phyloP scores from a whole-genome alignment of 2,888 invertebrate species.

The Cephus sareptanus region DNA sequence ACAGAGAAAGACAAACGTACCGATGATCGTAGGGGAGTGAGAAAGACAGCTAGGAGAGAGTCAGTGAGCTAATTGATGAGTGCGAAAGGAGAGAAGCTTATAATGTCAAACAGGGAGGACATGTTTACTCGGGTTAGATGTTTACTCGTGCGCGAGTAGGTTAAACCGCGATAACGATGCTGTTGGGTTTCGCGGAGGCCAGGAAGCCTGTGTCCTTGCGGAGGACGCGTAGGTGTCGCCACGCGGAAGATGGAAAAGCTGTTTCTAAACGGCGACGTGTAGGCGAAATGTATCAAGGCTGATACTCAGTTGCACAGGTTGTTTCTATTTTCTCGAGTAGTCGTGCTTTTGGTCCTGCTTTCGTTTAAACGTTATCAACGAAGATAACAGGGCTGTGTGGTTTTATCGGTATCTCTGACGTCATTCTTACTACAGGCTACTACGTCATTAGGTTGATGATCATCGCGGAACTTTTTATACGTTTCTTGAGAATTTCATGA shows the following conservation, averaged over 20 bases:
- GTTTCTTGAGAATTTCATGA: neutral
- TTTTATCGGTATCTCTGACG: neutral
- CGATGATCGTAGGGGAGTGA: neutral
- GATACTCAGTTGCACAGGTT: conserved; percentile 6
- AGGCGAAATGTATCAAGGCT: conserved; percentile 61
- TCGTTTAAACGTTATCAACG: neutral
- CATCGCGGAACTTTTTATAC: neutral
- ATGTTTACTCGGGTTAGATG: neutral
- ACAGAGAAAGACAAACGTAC: neutral
- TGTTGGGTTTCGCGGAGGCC: conserved; percentile 21
- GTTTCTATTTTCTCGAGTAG: neutral
- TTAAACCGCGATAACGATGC: conserved; percentile 29
- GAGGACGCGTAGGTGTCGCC: conserved; percentile 56
- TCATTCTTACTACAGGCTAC: neutral
- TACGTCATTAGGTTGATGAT: neutral
- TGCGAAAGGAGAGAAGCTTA: neutral
- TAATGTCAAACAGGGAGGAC: neutral
- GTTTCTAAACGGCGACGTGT: conserved; percentile 44
- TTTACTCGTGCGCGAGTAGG: conserved; percentile 4
- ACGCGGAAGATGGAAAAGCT: conserved; percentile 63
- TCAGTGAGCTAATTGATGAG: neutral
- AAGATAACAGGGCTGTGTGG: neutral
- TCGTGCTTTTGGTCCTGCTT: neutral
- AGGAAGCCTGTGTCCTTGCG: conserved; percentile 48
- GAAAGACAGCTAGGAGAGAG: neutral